Conservation (phyloP, 2,888 invertebrate species). For the Microdon myrmicae region DNA sequence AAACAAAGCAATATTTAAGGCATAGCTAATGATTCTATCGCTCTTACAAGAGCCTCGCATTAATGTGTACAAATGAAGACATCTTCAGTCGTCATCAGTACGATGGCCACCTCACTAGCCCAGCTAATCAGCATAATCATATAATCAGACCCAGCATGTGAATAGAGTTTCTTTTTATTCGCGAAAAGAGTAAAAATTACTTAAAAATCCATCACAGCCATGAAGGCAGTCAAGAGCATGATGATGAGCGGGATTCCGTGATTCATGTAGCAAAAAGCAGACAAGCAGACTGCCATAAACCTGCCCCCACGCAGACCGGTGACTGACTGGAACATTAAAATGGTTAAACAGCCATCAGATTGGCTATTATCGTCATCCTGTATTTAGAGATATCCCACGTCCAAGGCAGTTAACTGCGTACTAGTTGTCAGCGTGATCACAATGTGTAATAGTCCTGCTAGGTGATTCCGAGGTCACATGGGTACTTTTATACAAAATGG, state of each 20-base stretch:
- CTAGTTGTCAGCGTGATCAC: constrained; percentile 42
- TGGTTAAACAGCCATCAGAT: constrained; percentile 15
- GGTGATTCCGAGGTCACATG: too few relatives aligned
- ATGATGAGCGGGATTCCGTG: constrained; percentile 33
- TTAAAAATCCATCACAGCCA: constrained; percentile 44
- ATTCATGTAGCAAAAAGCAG: constrained; percentile 18
- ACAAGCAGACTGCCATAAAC: constrained; percentile 6
- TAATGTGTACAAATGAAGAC: constrained; percentile 28
- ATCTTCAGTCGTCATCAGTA: constrained; percentile 33
- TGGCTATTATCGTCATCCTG: constrained; percentile 25
- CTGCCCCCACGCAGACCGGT: constrained; percentile 15
- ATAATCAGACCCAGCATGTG: constrained; percentile 10
- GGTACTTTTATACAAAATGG: too few relatives aligned
- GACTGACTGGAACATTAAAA: constrained; percentile 45
- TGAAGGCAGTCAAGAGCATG: constrained; percentile 18
- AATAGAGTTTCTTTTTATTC: constrained; percentile 41
- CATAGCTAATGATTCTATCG: too few relatives aligned
- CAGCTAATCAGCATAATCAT: constrained; percentile 41
- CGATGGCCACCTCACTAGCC: constrained; percentile 19
- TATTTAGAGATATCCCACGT: not conserved
- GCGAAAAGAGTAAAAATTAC: constrained; percentile 45
- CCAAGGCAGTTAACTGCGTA: constrained; percentile 22
- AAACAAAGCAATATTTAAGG: too few relatives aligned
- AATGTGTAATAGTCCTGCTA: constrained; percentile 34
- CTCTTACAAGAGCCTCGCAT: too few relatives aligned